These are phyloP conservation scores for Atherinosoma microstoma DNA, from an alignment of 2,797 vertebrate genomes.

Conservation along the genomic window DNA sequence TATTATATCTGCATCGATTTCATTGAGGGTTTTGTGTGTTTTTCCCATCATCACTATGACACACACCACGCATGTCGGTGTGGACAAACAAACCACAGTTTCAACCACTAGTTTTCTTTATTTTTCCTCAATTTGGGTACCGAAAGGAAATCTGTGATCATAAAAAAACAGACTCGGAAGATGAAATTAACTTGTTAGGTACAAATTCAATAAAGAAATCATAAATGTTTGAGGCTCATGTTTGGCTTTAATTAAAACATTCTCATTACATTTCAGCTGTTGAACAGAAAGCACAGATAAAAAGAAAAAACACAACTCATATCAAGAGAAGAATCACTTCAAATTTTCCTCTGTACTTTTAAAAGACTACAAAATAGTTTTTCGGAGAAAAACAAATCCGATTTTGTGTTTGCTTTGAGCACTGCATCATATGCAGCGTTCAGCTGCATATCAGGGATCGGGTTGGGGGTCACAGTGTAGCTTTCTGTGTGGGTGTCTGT, in stretches of 20 bases:
- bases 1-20: slow-evolving; percentile 48
- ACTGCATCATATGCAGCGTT: slow-evolving; percentile 47
- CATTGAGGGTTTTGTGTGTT: slow-evolving; percentile 34
- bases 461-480: slow-evolving; percentile 61
- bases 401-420: slow-evolving; percentile 43
- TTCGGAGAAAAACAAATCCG: slow-evolving; percentile 12
- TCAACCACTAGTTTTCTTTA: neutral
- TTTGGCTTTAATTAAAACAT: neutral
- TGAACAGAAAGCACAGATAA: neutral
- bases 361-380: slow-evolving; percentile 2
- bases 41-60: slow-evolving; percentile 2
- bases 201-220: neutral
- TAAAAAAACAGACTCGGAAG: neutral
- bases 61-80: neutral
- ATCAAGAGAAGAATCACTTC: neutral
- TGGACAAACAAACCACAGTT: neutral
- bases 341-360: slow-evolving; percentile 12
- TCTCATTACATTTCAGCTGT: neutral
- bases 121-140: neutral
- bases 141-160: neutral
- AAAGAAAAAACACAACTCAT: neutral
- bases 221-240: neutral
- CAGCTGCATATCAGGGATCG: slow-evolving; percentile 50
- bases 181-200: neutral
- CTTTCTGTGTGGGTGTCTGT: slow-evolving; percentile 67